Evolutionary conservation across 2,797 vertebrate genomes (phyloP).

Genomic region (Numenius phaeopus): DNA sequence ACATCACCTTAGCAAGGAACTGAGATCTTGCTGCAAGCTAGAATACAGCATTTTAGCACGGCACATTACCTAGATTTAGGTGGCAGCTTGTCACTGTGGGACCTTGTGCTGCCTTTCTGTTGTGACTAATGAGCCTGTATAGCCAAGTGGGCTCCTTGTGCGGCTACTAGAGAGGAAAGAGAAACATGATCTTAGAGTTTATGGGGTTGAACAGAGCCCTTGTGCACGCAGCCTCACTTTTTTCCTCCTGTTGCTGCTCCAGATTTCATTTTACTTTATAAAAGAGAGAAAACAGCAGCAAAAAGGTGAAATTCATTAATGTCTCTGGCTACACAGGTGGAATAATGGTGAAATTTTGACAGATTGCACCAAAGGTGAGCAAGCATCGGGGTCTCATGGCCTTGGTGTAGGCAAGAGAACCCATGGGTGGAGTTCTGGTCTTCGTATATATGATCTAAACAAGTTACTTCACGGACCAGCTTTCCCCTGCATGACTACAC

Average conservation of each 20-base stretch:
- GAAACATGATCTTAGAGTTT: constrained; percentile 20
- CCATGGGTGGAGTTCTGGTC: not conserved
- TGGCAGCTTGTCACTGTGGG: constrained; percentile 39
- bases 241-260: not conserved
- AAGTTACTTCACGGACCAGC: not conserved
- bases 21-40: not conserved
- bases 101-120: constrained; percentile 30
- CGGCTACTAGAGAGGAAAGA: not conserved
- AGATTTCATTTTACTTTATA: not conserved
- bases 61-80: constrained; percentile 57
- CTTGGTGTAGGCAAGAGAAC: not conserved
- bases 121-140: constrained; percentile 35
- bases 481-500: not conserved
- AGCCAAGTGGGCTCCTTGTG: constrained; percentile 11
- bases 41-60: not conserved
- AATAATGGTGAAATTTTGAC: not conserved
- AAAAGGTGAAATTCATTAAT: not conserved
- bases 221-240: not conserved
- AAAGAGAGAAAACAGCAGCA: not conserved
- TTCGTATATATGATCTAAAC: not conserved
- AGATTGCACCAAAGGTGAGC: not conserved
- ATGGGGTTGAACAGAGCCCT: not conserved
- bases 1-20: not conserved
- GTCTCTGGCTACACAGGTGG: not conserved
- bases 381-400: not conserved